Evolutionary conservation across 2,888 invertebrate species (phyloP).

Genomic region (Latrodectus hesperus): DNA sequence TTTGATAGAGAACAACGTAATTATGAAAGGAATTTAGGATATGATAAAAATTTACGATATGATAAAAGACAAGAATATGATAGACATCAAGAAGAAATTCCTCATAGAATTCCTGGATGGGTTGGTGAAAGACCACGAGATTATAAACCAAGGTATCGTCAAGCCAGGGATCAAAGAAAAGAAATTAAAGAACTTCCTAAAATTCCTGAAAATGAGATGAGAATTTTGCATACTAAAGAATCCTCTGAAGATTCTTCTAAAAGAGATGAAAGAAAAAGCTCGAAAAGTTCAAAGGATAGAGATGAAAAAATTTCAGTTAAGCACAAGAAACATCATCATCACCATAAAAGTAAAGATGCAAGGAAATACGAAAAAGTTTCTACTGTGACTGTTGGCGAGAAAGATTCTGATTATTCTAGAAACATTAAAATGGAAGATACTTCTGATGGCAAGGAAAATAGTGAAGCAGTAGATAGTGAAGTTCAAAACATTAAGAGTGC

Average conservation of each 20-base stretch:
- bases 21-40: neutral
- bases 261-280: slow-evolving; percentile 75
- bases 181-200: slow-evolving; percentile 55
- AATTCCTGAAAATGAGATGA: slow-evolving; percentile 33
- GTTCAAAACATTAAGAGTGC: slow-evolving; percentile 12
- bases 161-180: slow-evolving; percentile 43
- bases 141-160: slow-evolving; percentile 45
- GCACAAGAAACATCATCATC: slow-evolving; percentile 73
- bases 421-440: slow-evolving; percentile 38
- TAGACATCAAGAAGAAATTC: slow-evolving; percentile 42
- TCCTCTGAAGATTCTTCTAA: slow-evolving; percentile 70
- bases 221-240: slow-evolving; percentile 27
- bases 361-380: slow-evolving; percentile 72
- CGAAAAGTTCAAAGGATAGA: slow-evolving; percentile 73
- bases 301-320: slow-evolving; percentile 74
- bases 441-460: slow-evolving; percentile 34
- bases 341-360: slow-evolving; percentile 75
- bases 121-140: slow-evolving; percentile 60
- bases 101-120: slow-evolving; percentile 73
- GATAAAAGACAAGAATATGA: slow-evolving; percentile 56
- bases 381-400: slow-evolving; percentile 15
- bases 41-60: slow-evolving; percentile 28
- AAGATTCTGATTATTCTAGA: slow-evolving; percentile 29
- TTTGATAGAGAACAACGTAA: slow-evolving; percentile 50
- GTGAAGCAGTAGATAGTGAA: neutral